Conservation (phyloP, 2,113 vertebrate species). For the Periophthalmus modestus region DNA sequence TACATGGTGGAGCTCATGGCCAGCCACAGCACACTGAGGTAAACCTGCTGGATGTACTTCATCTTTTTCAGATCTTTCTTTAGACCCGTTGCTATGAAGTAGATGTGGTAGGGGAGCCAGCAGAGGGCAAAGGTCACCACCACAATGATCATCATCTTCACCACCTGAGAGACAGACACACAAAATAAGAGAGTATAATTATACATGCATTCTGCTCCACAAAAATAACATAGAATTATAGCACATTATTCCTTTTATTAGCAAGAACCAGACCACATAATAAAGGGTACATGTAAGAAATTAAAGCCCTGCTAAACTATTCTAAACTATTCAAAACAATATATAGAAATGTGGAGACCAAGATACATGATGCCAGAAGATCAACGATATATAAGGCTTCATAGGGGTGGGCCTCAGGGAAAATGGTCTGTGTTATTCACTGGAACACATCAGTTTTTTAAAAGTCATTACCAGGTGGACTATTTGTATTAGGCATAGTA, state of each 20-base stretch:
- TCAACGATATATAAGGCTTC: no score
- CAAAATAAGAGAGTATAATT: background rate
- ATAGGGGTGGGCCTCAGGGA: no score
- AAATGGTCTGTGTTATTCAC: no score
- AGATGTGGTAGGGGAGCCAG: slow-evolving; percentile 96
- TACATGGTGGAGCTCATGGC: slow-evolving; percentile 99
- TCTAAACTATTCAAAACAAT: no score
- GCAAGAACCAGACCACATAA: background rate
- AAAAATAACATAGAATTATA: background rate
- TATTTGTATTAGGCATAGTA: no score
- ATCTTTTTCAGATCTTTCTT: slow-evolving; percentile 82
- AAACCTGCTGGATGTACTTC: slow-evolving; percentile 97
- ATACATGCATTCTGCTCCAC: background rate
- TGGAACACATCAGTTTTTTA: no score
- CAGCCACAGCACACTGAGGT: slow-evolving; percentile 92
- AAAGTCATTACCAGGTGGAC: no score
- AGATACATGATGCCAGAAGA: no score
- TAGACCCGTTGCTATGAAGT: slow-evolving; percentile 89
- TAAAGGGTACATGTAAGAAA: no score
- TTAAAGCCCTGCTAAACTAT: no score
- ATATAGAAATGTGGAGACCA: no score
- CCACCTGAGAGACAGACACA: slow-evolving; percentile 81
- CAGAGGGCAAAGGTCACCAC: slow-evolving; percentile 95
- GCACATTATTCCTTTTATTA: background rate
- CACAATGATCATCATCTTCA: slow-evolving; percentile 99